Percentiles rank a stretch among this genome's conserved stretches.
Conservation (phyloP, 64 coral and sea anemone genomes). For the Montipora sp. region DNA sequence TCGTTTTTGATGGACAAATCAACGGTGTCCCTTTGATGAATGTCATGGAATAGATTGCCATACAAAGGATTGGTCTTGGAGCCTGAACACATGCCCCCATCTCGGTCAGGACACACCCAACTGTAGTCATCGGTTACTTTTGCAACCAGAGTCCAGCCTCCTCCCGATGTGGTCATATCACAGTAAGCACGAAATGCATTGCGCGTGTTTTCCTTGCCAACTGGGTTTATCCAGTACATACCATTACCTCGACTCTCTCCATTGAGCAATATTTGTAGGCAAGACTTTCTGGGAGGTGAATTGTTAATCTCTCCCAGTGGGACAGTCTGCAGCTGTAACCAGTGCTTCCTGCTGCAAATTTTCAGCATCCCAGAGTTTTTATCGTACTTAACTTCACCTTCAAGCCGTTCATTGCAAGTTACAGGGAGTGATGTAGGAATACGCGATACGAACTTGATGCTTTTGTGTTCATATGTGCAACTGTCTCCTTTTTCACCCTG, state of each 20-base stretch:
- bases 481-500: conserved; percentile 55
- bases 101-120: conserved; percentile 9
- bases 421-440: neutral
- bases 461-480: neutral
- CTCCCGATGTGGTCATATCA: too few species aligned
- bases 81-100: conserved; percentile 74
- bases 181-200: conserved; percentile 69
- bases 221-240: conserved; percentile 93
- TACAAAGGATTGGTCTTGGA: conserved; percentile 69
- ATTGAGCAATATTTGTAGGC: too few species aligned
- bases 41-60: conserved; percentile 84
- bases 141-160: too few species aligned
- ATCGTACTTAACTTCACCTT: conserved; percentile 76
- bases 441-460: neutral
- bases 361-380: neutral
- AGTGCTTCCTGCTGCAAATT: too few species aligned
- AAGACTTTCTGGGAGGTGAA: too few species aligned
- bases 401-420: conserved; percentile 56
- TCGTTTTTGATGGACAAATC: conserved; percentile 49
- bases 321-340: too few species aligned
- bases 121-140: too few species aligned
- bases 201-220: conserved; percentile 45
- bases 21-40: conserved; percentile 89
- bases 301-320: too few species aligned
- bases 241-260: too few species aligned